Evolutionary conservation across 2,113 vertebrate species (phyloP).

Genomic region (Nyctibius bracteatus): DNA sequence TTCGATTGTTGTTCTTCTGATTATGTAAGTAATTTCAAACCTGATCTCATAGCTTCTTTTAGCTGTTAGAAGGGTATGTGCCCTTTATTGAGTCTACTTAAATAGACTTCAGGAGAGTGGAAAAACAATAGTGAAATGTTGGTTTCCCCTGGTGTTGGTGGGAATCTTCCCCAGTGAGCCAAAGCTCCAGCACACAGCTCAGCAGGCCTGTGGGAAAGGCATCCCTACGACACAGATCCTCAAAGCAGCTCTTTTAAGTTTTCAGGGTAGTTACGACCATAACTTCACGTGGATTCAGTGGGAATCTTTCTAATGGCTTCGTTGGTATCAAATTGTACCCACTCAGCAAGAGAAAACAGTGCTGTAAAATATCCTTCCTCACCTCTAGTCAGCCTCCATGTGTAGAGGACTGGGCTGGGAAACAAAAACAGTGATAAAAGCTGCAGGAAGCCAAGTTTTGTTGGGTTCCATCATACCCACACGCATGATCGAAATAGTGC

Average conservation of each 20-base stretch:
- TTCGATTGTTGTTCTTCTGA: background rate
- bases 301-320: background rate
- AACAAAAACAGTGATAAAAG: background rate
- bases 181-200: background rate
- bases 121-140: background rate
- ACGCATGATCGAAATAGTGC: accelerated
- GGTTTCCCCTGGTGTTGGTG: background rate
- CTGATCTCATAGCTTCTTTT: background rate
- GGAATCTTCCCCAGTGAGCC: background rate
- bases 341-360: background rate
- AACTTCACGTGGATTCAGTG: background rate
- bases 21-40: background rate
- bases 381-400: background rate
- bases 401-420: background rate
- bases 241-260: background rate
- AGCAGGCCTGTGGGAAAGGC: background rate
- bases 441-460: background rate
- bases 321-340: background rate
- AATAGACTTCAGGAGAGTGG: background rate
- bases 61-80: background rate
- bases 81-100: background rate
- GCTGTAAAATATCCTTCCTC: background rate
- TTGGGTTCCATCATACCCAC: background rate
- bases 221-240: background rate
- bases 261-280: accelerated